Evolutionary conservation across 2,888 invertebrate genomes (phyloP).

Genomic region (Conomelus anceps): DNA sequence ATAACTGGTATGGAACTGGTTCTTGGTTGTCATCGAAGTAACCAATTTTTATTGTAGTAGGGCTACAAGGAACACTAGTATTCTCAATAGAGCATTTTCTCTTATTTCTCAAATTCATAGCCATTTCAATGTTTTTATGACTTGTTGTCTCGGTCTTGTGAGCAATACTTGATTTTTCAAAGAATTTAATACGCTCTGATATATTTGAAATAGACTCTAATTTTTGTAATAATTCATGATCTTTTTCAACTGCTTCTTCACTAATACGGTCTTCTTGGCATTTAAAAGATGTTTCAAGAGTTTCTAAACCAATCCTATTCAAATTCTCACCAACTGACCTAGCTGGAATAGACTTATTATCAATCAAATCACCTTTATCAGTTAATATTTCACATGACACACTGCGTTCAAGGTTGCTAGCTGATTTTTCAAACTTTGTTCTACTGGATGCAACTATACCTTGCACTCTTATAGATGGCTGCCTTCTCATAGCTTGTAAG

Average conservation of each 20-base stretch:
- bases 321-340: background rate
- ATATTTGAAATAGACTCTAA: background rate
- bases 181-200: background rate
- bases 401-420: background rate
- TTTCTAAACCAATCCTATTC: background rate
- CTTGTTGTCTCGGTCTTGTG: background rate
- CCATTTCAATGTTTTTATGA: background rate
- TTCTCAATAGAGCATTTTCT: background rate
- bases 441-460: background rate
- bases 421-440: background rate
- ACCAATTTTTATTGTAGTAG: conserved; percentile 4
- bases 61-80: background rate
- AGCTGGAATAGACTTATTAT: background rate
- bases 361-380: background rate
- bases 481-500: background rate
- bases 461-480: background rate
- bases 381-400: background rate
- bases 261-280: background rate
- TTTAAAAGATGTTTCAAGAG: background rate
- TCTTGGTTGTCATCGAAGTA: background rate
- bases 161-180: background rate
- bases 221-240: background rate
- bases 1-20: background rate
- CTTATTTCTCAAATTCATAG: background rate
- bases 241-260: no score